These are phyloP conservation scores for Calameuta idolon DNA, from an alignment of 2,888 invertebrate species.

Conservation along the genomic window DNA sequence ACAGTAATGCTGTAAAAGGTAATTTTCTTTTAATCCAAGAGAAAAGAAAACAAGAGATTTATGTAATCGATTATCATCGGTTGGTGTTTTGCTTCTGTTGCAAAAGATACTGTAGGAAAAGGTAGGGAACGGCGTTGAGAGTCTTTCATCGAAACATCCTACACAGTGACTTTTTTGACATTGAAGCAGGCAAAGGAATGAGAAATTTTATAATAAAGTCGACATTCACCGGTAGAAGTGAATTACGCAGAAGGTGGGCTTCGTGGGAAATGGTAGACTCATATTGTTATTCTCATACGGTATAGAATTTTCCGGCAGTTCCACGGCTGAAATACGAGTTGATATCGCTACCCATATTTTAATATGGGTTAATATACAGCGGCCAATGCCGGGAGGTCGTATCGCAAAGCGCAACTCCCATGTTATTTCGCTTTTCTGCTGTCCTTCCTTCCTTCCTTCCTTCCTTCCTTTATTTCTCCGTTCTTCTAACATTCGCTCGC, in stretches of 20 bases:
- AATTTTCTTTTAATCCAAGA: background rate
- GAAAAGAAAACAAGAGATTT: background rate
- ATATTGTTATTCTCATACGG: background rate
- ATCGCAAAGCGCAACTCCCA: background rate
- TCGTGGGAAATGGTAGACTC: background rate
- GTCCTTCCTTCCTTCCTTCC: background rate
- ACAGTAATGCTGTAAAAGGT: constrained; percentile 77
- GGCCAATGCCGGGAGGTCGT: constrained; percentile 6
- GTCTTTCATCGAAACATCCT: too few relatives aligned
- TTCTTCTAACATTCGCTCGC: background rate
- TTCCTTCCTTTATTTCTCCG: background rate
- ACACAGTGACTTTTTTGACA: too few relatives aligned
- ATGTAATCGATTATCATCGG: background rate
- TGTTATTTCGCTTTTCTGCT: background rate
- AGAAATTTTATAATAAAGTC: too few relatives aligned
- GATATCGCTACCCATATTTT: constrained; percentile 21
- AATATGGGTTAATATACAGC: constrained; percentile 23
- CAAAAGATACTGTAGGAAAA: background rate
- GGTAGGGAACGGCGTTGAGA: too few relatives aligned
- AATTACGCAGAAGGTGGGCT: background rate
- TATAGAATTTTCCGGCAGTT: background rate
- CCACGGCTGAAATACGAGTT: constrained; percentile 19
- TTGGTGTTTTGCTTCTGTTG: background rate
- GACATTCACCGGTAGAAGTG: background rate
- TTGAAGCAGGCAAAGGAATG: too few relatives aligned